A percentile compares a stretch with the other conserved stretches of the same genome.
phyloP scores from a whole-genome alignment of 2,113 vertebrate genomes.

The Lichenostomus cassidix region DNA sequence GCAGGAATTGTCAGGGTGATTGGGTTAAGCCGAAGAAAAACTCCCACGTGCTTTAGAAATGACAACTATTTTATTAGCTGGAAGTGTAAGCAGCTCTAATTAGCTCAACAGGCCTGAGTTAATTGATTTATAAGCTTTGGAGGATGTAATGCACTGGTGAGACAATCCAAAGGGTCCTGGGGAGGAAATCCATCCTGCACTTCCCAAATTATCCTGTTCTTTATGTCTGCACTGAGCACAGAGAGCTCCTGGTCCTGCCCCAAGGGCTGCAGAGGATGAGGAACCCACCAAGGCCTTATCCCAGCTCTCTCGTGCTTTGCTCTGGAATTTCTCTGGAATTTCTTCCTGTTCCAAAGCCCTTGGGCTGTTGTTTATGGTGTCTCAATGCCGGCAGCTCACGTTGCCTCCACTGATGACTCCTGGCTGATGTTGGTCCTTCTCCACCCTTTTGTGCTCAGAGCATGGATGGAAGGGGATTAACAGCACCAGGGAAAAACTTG shows the following conservation, averaged over 20 bases:
- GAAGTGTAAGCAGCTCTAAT: slow-evolving; percentile 39
- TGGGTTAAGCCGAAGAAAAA: slow-evolving; percentile 56
- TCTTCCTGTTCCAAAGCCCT: slow-evolving; percentile 71
- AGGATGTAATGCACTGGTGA: background rate
- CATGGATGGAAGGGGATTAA: background rate
- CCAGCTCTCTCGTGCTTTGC: background rate
- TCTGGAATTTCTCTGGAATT: background rate
- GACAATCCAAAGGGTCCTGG: background rate
- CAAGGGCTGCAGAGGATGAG: background rate
- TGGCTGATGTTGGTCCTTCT: background rate
- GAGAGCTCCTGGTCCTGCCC: background rate
- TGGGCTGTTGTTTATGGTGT: slow-evolving; percentile 59
- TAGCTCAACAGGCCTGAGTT: slow-evolving; percentile 24
- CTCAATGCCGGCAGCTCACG: background rate
- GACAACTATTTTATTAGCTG: slow-evolving; percentile 56
- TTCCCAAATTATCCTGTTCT: background rate
- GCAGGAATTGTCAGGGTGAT: slow-evolving; percentile 31
- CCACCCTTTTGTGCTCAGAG: background rate
- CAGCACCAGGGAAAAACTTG: background rate
- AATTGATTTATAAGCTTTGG: slow-evolving; percentile 40
- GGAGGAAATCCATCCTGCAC: background rate
- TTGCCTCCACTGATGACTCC: background rate
- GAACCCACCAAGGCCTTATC: background rate
- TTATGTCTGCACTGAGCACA: background rate
- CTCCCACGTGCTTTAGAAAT: background rate